phyloP scores from a whole-genome alignment of 2,797 vertebrate genomes.

The Syngnathus acus region DNA sequence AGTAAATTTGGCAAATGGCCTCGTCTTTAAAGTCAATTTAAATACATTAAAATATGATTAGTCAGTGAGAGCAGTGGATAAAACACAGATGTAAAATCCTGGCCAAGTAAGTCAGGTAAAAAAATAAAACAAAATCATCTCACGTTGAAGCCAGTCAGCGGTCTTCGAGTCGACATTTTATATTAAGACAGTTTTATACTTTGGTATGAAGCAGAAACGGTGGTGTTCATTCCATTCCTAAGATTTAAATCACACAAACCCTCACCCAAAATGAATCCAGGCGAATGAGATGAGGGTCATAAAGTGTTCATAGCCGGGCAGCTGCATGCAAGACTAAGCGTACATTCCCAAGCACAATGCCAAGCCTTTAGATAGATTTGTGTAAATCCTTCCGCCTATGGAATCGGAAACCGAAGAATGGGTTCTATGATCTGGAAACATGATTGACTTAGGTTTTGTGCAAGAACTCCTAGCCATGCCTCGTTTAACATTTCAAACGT shows the following conservation, averaged over 20 bases:
- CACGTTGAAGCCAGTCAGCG: not conserved
- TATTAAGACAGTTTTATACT: not conserved
- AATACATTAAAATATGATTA: not conserved
- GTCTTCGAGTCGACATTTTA: not conserved
- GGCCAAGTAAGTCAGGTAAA: not conserved
- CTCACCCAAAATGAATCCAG: not conserved
- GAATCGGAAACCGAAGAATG: not conserved
- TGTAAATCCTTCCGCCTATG: not conserved
- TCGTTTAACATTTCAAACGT: too few species aligned
- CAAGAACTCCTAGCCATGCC: too few species aligned
- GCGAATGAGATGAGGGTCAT: not conserved
- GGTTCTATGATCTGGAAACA: not conserved
- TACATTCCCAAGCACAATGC: not conserved
- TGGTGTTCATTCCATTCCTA: not conserved
- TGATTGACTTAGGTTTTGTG: not conserved
- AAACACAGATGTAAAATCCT: not conserved
- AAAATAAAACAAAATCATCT: not conserved
- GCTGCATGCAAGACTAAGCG: not conserved
- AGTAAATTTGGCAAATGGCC: slow-evolving; percentile 45
- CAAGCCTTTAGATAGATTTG: not conserved
- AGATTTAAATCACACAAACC: not conserved
- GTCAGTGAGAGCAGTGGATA: not conserved
- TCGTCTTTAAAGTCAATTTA: slow-evolving; percentile 50
- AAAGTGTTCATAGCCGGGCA: not conserved
- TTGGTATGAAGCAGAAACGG: not conserved